phyloP scores from a whole-genome alignment of 2,888 invertebrate genomes.

The Drosophila recens region DNA sequence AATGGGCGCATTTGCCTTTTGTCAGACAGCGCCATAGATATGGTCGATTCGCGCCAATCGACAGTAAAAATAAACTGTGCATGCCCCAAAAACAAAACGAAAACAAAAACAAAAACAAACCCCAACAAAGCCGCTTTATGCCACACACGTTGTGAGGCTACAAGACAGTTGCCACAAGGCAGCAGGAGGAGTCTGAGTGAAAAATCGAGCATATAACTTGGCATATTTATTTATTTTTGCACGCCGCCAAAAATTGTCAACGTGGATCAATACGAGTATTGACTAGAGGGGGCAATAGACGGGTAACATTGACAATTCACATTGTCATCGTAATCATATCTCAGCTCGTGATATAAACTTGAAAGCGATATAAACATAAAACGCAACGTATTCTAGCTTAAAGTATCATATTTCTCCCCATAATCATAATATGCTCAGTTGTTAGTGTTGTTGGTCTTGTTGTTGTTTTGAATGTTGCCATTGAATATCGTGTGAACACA shows the following conservation, averaged over 20 bases:
- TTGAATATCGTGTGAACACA: conserved; percentile 37
- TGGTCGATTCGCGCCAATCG: conserved; percentile 65
- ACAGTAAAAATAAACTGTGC: conserved; percentile 75
- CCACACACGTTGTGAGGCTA: conserved; percentile 54
- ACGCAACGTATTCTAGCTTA: conserved; percentile 59
- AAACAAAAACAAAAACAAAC: conserved; percentile 21
- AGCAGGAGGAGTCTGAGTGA: conserved; percentile 30
- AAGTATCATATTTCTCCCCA: conserved; percentile 68
- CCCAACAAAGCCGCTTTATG: conserved; percentile 49
- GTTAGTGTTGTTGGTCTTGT: conserved; percentile 13
- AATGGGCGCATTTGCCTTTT: conserved; percentile 78
- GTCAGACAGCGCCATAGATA: conserved; percentile 60
- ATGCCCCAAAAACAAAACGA: conserved; percentile 26
- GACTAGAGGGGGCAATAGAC: background rate
- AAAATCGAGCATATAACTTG: conserved; percentile 42
- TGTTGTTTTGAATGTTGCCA: conserved; percentile 19
- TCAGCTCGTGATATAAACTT: conserved; percentile 46
- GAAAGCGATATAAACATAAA: conserved; percentile 55
- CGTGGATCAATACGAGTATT: conserved; percentile 63
- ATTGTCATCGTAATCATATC: conserved; percentile 39
- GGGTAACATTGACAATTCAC: conserved; percentile 17
- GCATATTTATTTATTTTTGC: conserved; percentile 63
- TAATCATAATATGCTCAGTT: conserved; percentile 60
- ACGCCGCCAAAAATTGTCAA: conserved; percentile 72
- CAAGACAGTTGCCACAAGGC: conserved; percentile 12